Conservation (phyloP, 2,113 vertebrate genomes). For the Chrysochloris asiatica region DNA sequence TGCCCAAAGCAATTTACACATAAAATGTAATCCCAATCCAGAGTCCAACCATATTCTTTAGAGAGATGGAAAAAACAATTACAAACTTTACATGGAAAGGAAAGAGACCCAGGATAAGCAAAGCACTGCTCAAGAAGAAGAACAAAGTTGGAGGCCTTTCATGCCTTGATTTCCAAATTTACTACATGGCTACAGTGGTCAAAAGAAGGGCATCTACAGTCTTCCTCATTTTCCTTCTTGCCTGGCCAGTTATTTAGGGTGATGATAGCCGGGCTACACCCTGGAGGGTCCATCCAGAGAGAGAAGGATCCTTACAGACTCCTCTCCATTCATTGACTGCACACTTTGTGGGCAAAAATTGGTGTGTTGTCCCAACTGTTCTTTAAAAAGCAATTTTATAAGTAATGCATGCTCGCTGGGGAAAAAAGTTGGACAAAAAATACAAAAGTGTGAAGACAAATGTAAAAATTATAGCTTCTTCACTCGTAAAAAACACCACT, state of each 20-base stretch:
- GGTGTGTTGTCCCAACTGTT: background rate
- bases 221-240: fast-evolving
- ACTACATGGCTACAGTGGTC: too few species aligned
- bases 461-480: background rate
- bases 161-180: too few species aligned
- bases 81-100: too few species aligned
- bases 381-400: background rate
- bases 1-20: too few species aligned
- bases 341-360: background rate
- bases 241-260: background rate
- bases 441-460: background rate
- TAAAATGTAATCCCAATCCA: too few species aligned
- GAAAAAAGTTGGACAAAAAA: background rate
- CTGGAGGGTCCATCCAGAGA: background rate
- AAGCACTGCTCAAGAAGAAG: too few species aligned
- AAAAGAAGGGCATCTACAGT: background rate
- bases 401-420: background rate
- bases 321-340: too few species aligned
- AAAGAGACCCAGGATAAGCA: too few species aligned
- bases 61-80: too few species aligned
- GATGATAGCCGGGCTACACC: background rate
- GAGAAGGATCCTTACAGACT: background rate
- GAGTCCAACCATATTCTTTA: too few species aligned
- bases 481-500: background rate
- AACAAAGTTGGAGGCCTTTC: too few species aligned